These are phyloP conservation scores for Cryptotis parvus DNA, from an alignment of 2,113 vertebrate species.

Conservation along the genomic window DNA sequence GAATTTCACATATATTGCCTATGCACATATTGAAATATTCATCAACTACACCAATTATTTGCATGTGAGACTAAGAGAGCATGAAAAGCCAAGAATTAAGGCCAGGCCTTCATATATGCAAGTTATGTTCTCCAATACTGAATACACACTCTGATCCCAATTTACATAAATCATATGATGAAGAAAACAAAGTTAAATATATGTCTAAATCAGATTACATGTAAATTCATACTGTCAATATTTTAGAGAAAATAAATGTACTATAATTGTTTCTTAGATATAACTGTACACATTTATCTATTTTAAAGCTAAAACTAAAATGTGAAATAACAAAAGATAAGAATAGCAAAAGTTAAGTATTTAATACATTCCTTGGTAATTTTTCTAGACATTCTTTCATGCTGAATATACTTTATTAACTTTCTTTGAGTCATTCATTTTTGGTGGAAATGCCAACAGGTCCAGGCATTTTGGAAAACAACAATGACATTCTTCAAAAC, in stretches of 20 bases:
- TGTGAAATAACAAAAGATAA: conserved; percentile 13
- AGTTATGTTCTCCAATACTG: too few relatives aligned
- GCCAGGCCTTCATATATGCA: too few relatives aligned
- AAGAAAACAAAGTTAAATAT: background rate
- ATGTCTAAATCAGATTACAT: background rate
- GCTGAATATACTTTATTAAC: conserved; percentile 32
- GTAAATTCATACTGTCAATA: background rate
- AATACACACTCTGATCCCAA: too few relatives aligned
- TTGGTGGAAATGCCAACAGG: too few relatives aligned
- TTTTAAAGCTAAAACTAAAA: conserved; percentile 40
- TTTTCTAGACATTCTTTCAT: background rate
- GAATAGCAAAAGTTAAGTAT: conserved; percentile 24
- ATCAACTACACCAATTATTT: background rate
- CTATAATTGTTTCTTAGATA: background rate
- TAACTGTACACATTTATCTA: conserved; percentile 1
- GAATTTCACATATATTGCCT: background rate
- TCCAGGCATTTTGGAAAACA: too few relatives aligned
- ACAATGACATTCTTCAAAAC: too few relatives aligned
- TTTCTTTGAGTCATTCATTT: too few relatives aligned
- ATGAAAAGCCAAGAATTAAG: too few relatives aligned
- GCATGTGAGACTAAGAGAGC: background rate
- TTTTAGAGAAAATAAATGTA: conserved; percentile 12
- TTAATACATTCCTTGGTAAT: conserved; percentile 7
- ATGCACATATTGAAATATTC: background rate
- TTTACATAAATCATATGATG: background rate